Base-by-base conservation (phyloP, 2,888 invertebrate genomes). In the Allacma fusca region DNA sequence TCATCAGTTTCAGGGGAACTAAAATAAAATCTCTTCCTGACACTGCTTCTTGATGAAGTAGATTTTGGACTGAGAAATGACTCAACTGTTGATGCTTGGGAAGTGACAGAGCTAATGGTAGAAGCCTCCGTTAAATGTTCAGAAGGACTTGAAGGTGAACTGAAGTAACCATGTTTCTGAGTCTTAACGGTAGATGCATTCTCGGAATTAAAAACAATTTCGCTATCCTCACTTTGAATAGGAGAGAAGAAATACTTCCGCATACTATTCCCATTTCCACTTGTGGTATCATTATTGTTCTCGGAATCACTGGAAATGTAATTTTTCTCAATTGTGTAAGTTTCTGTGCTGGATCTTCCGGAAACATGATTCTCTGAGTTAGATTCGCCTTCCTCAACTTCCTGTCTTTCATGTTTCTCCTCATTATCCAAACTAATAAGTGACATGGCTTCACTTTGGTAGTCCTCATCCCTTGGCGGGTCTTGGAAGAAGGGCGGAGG, bases 291-390 rank as follows among this genome's bases (percentile, higher is more conserved):
- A 50, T 50, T 50, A n/a, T 50, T 74, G 59, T 74, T 74, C 21
- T 62, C 74, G 0, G 59, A 62, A n/a, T 74, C 74, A n/a, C 28
- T 64, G 1, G 64, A 28, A 62, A 28, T n/a, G 19, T 64, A 21
- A 64, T 57, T 59, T 24, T 44, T 40, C 34, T 74, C 74, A 9
- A 74, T 74, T 9, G 62, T 74, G 21, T 62, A 74, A 21, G 74
- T 74, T 64, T 74, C 74, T 21, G 74, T 74, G 29, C 74, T 64
- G 12, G 64, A 74, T 64, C 74, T 62, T 62, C 62, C 72, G 5
- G 72, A 72, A n/a, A n/a, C n/a, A 34, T 40, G 29, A 28, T 29
- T 28, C n/a, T 29, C 26, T 26, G 16, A 67, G 7, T 67, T 29
- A 19, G 16, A 67, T 29, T 29, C n/a, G 9, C 19, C 13, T 26